Evolutionary conservation across 2,888 invertebrate genomes (phyloP), one percentile per base, ranked within the genome.

Genomic region (Apodemia zela): DNA sequence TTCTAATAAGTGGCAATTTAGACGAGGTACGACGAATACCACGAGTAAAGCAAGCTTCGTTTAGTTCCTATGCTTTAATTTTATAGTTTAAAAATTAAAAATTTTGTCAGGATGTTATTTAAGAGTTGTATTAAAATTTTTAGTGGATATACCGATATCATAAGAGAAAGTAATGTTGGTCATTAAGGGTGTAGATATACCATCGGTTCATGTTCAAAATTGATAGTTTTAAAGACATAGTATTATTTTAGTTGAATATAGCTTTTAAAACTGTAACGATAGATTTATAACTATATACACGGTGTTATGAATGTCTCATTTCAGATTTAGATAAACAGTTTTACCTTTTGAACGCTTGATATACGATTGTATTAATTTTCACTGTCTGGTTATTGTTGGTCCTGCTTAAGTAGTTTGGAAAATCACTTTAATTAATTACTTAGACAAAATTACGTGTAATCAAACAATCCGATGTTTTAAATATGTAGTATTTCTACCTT

Each of bases 11-110:
- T 72, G 76, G 75, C 76, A 75, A 75, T 71, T 72, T 78, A 79
- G 75, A 75, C 72, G 74, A 76, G 73, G 76, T 67, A 82, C 76
- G 82, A 76, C 59, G 67, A 75, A 13, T 57, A 77, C 74, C 79
- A 85, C 81, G 85, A 85, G 87, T 86, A 82, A 84, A 85, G 90
- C 90, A 89, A 89, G 87, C 85, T 57, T 57, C 15, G 85, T 88
- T 89, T 85, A 86, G 88, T 91, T 90, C 87, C 87, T 89, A 87
- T 81, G 84, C 82, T 85, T 82, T 57, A 57, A 25, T 57, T 57
- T 57, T 29, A 54, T 54, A 57, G 54, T 57, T 57, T 57, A 25
- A 57, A 25, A 18, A 54, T 25, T 54, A 18, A 11, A 10, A 13
- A 21, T 35, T 59, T 45, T 47, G 29, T 63, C 58, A 63, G 33